Evolutionary conservation across 92 coral and sea anemone genomes (phyloP), one percentile per base, ranked within the genome.

Genomic region (Palythoa grandis): DNA sequence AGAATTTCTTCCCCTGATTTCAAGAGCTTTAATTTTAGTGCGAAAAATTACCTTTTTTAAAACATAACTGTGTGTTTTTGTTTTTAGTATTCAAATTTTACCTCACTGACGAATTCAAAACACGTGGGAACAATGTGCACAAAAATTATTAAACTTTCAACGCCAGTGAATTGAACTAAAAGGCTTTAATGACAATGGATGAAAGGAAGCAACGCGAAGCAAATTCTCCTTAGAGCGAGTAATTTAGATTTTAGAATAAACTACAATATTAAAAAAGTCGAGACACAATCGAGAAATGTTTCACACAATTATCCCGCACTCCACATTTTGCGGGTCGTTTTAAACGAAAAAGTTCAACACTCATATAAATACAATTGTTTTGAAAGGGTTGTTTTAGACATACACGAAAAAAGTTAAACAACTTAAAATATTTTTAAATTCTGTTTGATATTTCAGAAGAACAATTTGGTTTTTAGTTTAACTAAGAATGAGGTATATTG

Each of bases 41-140:
- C 19, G 58, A 74, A 47, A 22, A 74, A 29, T 13, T 54, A 19
- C 17, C 16, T 54, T 76, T 16, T 76, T 25, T 52, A 39, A 76
- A 53, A 76, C 22, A 65, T 47, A 47, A 43, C 53, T 66, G 57
- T 39, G 43, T 80, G 60, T 23, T 80, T 79, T 78, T 53, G 70
- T 80, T 50, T 65, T 13, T 63, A 66, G 39, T 80, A 80, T 80
- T 80, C 75, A 66, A 38, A 63, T 80, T 24, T 11, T 48, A 38
- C 24, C 66, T 80, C 72, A 23, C 39, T 66, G 61, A 80, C 85
- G 53, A 24, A 48, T 80, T 19, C 11, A 63, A 63, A 69, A 69
- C 85, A 80, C 85, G 74, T 80, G 85, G 74, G 11, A 9, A 66
- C 74, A 80, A 47, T 80, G 85, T 68, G 74, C 60, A 67, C 74